A percentile compares a stretch with the other conserved stretches of the same genome.
Conservation (phyloP, 1,140 invertebrate species). For the Xylocopa sonorina region DNA sequence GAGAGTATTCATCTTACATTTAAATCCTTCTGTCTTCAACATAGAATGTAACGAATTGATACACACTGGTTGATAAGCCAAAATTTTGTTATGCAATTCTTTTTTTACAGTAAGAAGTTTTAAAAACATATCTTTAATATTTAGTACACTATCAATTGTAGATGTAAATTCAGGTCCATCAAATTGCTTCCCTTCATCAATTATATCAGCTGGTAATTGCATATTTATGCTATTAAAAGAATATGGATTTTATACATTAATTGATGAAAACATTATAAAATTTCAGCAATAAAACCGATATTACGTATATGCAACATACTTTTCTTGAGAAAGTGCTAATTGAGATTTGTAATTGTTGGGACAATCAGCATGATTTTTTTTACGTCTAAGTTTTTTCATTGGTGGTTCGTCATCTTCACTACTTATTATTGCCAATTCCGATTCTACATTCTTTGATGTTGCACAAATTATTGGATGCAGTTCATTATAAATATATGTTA, state of each 20-base stretch:
- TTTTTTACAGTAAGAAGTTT: slow-evolving; percentile 71
- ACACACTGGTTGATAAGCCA: slow-evolving; percentile 81
- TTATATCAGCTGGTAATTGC: slow-evolving; percentile 21
- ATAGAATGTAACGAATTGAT: slow-evolving; percentile 74
- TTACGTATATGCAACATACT: slow-evolving; percentile 43
- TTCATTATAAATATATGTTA: slow-evolving; percentile 81
- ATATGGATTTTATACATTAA: neutral
- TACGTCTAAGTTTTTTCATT: slow-evolving; percentile 46
- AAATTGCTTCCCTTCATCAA: slow-evolving; percentile 65
- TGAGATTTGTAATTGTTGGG: slow-evolving; percentile 28
- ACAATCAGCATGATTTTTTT: slow-evolving; percentile 1
- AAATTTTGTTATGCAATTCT: slow-evolving; percentile 77
- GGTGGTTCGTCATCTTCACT: slow-evolving; percentile 60
- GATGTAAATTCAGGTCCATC: slow-evolving; percentile 44
- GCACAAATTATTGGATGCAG: slow-evolving; percentile 71
- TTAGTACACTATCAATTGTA: neutral
- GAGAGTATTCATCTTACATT: slow-evolving; percentile 76
- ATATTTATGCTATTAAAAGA: slow-evolving; percentile 34
- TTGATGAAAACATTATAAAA: slow-evolving; percentile 3
- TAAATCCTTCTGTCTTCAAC: slow-evolving; percentile 76
- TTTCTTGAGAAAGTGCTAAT: slow-evolving; percentile 27
- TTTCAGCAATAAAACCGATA: neutral
- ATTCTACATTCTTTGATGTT: slow-evolving; percentile 13
- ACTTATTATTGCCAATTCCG: slow-evolving; percentile 32
- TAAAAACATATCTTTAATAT: slow-evolving; percentile 71